Evolutionary conservation across 2,888 invertebrate species (phyloP).

Genomic region (Diaprepes abbreviatus): DNA sequence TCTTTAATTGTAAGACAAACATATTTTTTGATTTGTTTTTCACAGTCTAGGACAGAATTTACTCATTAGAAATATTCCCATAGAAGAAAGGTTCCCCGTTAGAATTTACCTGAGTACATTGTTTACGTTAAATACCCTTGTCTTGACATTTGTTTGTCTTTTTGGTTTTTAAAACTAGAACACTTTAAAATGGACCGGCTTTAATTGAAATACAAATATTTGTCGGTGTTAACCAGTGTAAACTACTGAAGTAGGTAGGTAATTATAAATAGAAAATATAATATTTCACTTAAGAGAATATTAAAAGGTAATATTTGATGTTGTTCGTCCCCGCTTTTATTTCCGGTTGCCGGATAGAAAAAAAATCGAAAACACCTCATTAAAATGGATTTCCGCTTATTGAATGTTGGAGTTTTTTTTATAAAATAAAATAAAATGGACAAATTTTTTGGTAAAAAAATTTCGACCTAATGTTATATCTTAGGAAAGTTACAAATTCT

Average conservation of each 20-base stretch:
- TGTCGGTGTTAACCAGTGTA: conserved; percentile 12
- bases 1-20: not conserved
- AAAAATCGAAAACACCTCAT: too few relatives aligned
- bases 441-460: too few relatives aligned
- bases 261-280: conserved; percentile 10
- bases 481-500: too few relatives aligned
- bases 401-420: too few relatives aligned
- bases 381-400: too few relatives aligned
- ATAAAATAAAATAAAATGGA: too few relatives aligned
- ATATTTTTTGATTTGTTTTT: not conserved
- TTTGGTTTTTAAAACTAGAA: conserved; percentile 23
- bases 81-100: not conserved
- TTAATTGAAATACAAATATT: conserved; percentile 36
- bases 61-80: not conserved
- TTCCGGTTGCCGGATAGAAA: too few relatives aligned
- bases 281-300: not conserved
- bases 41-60: not conserved
- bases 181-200: conserved; percentile 23
- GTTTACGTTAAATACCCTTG: conserved; percentile 3
- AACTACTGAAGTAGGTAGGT: conserved; percentile 12
- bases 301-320: not conserved
- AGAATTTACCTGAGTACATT: not conserved
- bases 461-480: too few relatives aligned
- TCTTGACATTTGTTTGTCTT: conserved; percentile 12
- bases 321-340: not conserved